Base-by-base conservation (phyloP, 2,888 invertebrate genomes). In the Catocala sponsa region DNA sequence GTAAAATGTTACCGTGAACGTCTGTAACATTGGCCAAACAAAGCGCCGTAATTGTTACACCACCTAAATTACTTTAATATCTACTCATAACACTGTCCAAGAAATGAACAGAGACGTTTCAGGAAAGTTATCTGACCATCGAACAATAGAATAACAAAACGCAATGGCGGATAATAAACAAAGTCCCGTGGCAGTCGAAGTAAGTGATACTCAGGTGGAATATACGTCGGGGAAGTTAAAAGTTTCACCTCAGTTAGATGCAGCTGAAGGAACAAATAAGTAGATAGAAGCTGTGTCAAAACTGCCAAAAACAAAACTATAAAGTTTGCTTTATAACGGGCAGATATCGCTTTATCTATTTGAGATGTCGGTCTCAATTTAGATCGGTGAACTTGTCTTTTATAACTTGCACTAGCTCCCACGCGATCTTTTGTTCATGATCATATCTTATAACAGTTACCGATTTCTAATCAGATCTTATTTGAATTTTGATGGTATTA, bases 261-360 rank as follows among this genome's bases (percentile, higher is more conserved):
- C 91, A 89, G 82, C 84, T 87, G 84, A 86, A 90, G 87, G 92
- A 92, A 92, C 92, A 93, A 94, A 93, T 93, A 93, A 92, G 91
- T 91, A 92, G 91, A 92, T 88, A 90, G 91, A 90, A 89, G 89
- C 88, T 86, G 84, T 89, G 94, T 94, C 94, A 92, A 90, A 94
- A 94, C 93, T 94, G 93, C 91, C 93, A 94, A 94, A 94, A 95
- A 95, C 94, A 95, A 94, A 94, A 94, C 95, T 92, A 94, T 95
- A 94, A 95, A 94, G 90, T 94, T 94, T 87, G 91, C 86, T 91
- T 89, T 89, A 92, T 90, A 91, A 88, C 91, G 82, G 88, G 84
- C 87, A 87, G 91, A 91, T 91, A 92, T 88, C 92, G 86, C 79
- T 91, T 92, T 92, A 92, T 94, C 93, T 92, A 87, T 91, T 92